Percentiles rank a stretch among this genome's conserved stretches.
phyloP scores from a whole-genome alignment of 1,140 invertebrate genomes.

The Oedothorax gibbosus region DNA sequence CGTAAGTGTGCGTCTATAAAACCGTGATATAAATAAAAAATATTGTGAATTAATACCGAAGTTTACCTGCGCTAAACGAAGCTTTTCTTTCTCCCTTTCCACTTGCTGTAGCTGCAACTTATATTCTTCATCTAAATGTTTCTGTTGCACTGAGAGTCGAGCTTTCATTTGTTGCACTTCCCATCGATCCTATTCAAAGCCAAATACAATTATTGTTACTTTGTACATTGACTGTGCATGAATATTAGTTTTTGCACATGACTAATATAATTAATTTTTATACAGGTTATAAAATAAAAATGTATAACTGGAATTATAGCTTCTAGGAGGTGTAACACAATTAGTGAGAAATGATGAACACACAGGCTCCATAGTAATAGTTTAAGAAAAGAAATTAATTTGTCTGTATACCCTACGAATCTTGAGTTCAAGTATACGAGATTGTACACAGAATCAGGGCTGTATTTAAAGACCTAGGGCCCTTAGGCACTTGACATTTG shows the following conservation, averaged over 20 bases:
- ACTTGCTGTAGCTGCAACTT: constrained; percentile 29
- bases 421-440: too few species aligned
- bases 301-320: neutral
- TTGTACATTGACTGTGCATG: too few species aligned
- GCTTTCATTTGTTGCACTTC: constrained; percentile 52
- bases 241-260: too few species aligned
- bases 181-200: constrained; percentile 51
- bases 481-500: too few species aligned
- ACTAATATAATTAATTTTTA: neutral
- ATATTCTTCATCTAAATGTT: constrained; percentile 51
- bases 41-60: neutral
- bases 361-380: too few species aligned
- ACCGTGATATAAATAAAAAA: neutral
- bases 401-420: too few species aligned
- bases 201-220: too few species aligned
- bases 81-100: constrained; percentile 52
- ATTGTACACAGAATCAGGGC: too few species aligned
- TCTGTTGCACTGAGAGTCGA: constrained; percentile 44
- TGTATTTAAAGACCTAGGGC: too few species aligned
- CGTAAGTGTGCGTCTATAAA: neutral
- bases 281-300: neutral
- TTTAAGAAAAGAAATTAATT: too few species aligned
- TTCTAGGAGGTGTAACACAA: neutral
- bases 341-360: too few species aligned
- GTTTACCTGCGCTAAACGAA: constrained; percentile 28